Evolutionary conservation across 2,797 vertebrate genomes (phyloP).

Genomic region (Aphelocoma californica): DNA sequence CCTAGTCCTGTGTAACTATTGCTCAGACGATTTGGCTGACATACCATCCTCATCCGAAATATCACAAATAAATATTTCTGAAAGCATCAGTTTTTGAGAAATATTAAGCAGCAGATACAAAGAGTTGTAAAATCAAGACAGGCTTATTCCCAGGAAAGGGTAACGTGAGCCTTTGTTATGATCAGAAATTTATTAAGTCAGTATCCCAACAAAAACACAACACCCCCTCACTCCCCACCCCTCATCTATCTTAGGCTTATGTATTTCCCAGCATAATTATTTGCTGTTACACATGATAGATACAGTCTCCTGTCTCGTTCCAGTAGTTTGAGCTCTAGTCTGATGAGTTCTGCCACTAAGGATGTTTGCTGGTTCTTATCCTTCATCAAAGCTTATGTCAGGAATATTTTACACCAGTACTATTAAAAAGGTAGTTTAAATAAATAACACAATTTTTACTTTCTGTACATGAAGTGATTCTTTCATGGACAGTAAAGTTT

Average conservation of each 20-base stretch:
- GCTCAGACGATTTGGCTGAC: not conserved
- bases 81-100: not conserved
- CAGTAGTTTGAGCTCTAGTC: not conserved
- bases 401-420: conserved; percentile 2
- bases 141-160: not conserved
- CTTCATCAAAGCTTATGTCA: not conserved
- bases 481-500: conserved; percentile 55
- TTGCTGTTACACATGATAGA: not conserved
- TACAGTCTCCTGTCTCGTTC: not conserved
- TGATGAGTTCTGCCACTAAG: not conserved
- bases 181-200: not conserved
- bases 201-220: not conserved
- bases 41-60: not conserved
- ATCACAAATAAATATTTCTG: not conserved
- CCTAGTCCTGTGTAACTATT: not conserved
- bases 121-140: not conserved
- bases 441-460: conserved; percentile 19
- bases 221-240: not conserved
- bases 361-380: not conserved
- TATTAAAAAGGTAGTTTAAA: conserved; percentile 51
- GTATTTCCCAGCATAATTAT: not conserved
- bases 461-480: conserved; percentile 33
- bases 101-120: not conserved
- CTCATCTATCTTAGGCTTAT: not conserved
- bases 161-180: not conserved